Evolutionary conservation across 2,113 vertebrate species (phyloP).

Genomic region (Cyprinus carpio): DNA sequence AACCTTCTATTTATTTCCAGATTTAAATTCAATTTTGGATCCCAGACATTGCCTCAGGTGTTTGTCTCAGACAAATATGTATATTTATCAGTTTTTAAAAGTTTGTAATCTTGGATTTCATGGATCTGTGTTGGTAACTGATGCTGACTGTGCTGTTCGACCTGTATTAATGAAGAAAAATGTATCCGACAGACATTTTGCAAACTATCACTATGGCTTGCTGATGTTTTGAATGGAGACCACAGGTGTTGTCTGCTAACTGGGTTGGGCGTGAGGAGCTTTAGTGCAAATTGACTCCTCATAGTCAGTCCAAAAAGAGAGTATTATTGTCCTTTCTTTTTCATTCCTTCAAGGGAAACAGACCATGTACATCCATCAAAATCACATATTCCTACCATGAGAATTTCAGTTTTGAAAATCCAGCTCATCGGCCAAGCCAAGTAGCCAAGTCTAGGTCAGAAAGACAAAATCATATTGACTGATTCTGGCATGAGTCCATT

Average conservation of each 20-base stretch:
- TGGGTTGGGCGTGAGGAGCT: constrained; percentile 18
- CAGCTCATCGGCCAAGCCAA: not conserved
- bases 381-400: constrained; percentile 6
- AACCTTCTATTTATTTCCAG: not conserved
- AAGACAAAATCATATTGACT: constrained; percentile 18
- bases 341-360: not conserved
- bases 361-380: constrained; percentile 6
- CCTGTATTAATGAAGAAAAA: not conserved
- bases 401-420: constrained; percentile 27
- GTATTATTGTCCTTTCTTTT: not conserved
- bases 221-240: constrained; percentile 36
- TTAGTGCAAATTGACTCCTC: not conserved
- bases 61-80: not conserved
- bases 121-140: constrained; percentile 32
- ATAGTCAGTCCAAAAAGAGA: not conserved
- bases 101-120: not conserved
- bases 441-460: constrained; percentile 26
- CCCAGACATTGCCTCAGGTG: not conserved
- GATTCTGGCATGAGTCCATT: not conserved
- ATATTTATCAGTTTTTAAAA: not conserved
- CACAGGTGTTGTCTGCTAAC: constrained; percentile 6
- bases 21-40: not conserved
- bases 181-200: constrained; percentile 11
- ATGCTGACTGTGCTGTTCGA: constrained; percentile 7
- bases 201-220: constrained; percentile 1